Conservation (phyloP, 2,113 vertebrate species). For the Tragelaphus strepsiceros region DNA sequence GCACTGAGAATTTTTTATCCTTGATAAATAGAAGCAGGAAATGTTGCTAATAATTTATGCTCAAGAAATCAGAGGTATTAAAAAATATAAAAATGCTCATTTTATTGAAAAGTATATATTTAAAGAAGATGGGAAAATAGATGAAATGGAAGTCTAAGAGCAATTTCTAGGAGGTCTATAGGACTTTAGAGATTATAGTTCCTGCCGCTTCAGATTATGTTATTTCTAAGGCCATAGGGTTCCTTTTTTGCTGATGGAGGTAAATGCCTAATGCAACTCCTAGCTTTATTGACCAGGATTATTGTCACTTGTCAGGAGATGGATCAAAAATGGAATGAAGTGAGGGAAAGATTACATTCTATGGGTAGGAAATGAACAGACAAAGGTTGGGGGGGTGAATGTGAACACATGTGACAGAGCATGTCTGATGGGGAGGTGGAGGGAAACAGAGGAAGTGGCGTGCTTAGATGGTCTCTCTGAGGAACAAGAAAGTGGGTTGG, state of each 20-base stretch:
- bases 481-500: not conserved
- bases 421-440: not conserved
- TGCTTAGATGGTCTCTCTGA: not conserved
- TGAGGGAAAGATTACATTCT: not conserved
- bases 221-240: not conserved
- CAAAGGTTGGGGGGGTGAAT: fast-evolving
- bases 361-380: not conserved
- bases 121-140: not conserved
- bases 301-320: not conserved
- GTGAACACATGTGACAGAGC: not conserved
- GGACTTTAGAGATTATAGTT: not conserved
- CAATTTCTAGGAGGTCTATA: not conserved
- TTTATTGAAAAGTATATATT: not conserved
- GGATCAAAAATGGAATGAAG: not conserved
- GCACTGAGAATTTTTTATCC: not conserved
- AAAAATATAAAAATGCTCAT: not conserved
- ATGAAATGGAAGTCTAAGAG: not conserved
- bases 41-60: not conserved
- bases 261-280: not conserved
- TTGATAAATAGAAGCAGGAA: not conserved
- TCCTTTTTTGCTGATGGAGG: not conserved
- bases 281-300: not conserved
- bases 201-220: not conserved
- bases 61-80: not conserved
- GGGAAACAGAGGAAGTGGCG: fast-evolving